Base-by-base conservation (phyloP, 2,888 invertebrate species). In the Geophilus truncorum region DNA sequence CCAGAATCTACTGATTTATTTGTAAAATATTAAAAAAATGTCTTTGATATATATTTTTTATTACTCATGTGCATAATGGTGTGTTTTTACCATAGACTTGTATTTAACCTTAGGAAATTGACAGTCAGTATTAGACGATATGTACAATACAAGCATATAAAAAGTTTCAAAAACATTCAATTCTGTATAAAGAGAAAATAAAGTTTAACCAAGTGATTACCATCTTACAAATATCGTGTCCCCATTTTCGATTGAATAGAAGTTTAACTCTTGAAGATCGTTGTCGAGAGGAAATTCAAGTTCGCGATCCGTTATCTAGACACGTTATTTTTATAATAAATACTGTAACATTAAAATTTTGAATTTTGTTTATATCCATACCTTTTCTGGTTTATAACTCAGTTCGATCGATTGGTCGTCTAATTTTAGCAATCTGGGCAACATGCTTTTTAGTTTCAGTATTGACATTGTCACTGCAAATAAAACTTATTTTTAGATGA, bases 401-500 rank as follows among this genome's bases (percentile, higher is more conserved):
- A 97, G 88, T 85, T 93, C 92, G 86, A 94, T 93, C 85, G 94
- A 91, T 81, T 92, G 92, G 86, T 95, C 95, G 83, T 95, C 93
- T 83, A 97, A 21, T 79, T 91, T 89, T 85, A 94, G 83, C 10
- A 94, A 88, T 86, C 94, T 91, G 85, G 94, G 93, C 0, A 93
- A 91, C 83, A 97, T 88, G 85, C 93, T 93, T 84, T 92, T 92
- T 83, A 97, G 88, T 86, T 95, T 95, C 86, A 94, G 93, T 15
- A 95, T 92, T 5, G 91, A 90, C 90, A 95, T 93, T 81, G 92
- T 91, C 0, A 92, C 90, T 12, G 94, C 91, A 84, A 95, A n/a
- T n/a, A n/a, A n/a, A n/a, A n/a, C n/a, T n/a, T n/a, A n/a, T n/a
- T n/a, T n/a, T n/a, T n/a, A n/a, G n/a, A n/a, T n/a, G n/a, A n/a